These are phyloP conservation scores for Simalia tracyae DNA, from an alignment of 2,797 vertebrate genomes.

Conservation along the genomic window DNA sequence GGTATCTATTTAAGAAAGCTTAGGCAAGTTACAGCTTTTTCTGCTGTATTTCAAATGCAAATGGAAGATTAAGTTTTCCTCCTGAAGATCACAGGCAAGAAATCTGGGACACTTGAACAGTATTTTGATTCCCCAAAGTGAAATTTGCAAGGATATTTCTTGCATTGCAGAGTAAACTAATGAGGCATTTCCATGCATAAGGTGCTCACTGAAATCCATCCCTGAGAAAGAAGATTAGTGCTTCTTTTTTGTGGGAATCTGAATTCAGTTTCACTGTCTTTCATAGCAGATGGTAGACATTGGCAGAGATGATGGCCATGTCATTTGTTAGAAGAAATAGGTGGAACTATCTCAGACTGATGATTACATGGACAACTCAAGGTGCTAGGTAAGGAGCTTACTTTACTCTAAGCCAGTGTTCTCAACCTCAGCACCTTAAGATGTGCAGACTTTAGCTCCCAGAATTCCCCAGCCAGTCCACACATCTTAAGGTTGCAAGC, in stretches of 20 bases:
- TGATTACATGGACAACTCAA: neutral
- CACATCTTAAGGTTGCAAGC: neutral
- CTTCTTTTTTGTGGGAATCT: neutral
- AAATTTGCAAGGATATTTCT: constrained; percentile 12
- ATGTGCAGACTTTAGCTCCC: no score
- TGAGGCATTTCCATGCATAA: neutral
- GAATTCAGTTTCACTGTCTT: neutral
- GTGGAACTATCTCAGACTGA: neutral
- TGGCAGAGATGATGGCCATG: no score
- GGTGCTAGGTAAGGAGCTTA: neutral
- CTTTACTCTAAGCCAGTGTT: neutral
- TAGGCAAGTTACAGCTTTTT: constrained; percentile 61
- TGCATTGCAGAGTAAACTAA: neutral
- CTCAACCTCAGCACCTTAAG: neutral
- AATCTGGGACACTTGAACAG: constrained; percentile 28
- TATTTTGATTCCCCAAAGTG: neutral
- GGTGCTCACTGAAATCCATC: neutral
- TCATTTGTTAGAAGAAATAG: neutral
- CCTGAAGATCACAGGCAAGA: neutral
- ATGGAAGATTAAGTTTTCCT: neutral
- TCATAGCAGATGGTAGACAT: neutral
- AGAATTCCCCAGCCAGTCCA: neutral
- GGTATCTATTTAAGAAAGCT: constrained; percentile 65
- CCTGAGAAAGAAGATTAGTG: neutral
- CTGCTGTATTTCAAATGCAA: constrained; percentile 52